These are phyloP conservation scores for Eulimnadia texana DNA, from an alignment of 1,140 invertebrate species.

Conservation along the genomic window DNA sequence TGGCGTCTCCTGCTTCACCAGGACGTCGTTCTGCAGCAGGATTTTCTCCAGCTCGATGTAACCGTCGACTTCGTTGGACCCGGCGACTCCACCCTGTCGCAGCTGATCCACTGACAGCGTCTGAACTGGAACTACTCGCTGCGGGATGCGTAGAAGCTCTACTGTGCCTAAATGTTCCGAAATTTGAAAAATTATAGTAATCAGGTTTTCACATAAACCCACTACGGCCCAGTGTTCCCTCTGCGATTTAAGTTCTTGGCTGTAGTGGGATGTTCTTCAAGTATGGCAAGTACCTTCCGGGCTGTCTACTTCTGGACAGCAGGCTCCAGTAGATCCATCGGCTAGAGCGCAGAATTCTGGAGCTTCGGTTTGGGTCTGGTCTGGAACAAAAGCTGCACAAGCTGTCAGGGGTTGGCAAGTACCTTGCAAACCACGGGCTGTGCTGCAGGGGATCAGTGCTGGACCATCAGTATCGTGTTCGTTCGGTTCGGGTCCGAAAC, in stretches of 20 bases:
- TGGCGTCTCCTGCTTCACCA: constrained; percentile 8
- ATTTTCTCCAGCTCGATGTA: background rate
- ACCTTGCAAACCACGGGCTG: background rate
- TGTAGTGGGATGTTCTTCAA: background rate
- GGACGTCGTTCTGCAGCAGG: constrained; percentile 4
- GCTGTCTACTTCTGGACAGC: background rate
- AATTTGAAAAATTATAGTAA: background rate
- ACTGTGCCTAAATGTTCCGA: background rate
- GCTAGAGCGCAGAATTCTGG: background rate
- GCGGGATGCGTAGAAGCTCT: background rate
- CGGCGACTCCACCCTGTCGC: background rate
- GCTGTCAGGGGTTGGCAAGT: background rate
- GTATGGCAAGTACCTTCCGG: background rate
- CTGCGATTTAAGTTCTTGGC: background rate
- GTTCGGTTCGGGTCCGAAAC: background rate
- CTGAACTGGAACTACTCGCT: background rate
- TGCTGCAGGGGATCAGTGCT: background rate
- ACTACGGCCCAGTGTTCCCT: background rate
- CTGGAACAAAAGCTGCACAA: background rate
- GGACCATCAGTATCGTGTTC: no score
- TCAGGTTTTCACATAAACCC: background rate
- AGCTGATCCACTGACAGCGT: background rate
- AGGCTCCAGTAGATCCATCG: background rate
- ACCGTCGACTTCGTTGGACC: background rate
- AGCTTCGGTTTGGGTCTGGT: background rate